These are phyloP conservation scores for Cordilura impudica DNA, from an alignment of 2,888 invertebrate species.

Conservation along the genomic window DNA sequence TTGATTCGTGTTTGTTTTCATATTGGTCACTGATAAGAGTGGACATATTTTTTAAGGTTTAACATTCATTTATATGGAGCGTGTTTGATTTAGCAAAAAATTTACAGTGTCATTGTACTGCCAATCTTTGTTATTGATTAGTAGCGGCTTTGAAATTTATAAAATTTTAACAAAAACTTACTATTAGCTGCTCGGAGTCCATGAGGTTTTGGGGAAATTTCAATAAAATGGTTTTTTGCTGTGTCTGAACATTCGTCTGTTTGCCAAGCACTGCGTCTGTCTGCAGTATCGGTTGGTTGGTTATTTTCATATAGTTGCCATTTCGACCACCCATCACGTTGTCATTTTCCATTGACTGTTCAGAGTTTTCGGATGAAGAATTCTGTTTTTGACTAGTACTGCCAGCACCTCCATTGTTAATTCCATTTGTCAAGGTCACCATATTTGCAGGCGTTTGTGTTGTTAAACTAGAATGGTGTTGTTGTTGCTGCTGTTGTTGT, in stretches of 20 bases:
- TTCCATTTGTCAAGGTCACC: conserved; percentile 54
- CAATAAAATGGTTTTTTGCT: conserved; percentile 76
- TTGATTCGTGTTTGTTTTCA: not conserved
- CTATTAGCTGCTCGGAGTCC: conserved; percentile 77
- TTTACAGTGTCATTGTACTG: not conserved
- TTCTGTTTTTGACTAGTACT: conserved; percentile 63
- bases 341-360: conserved; percentile 72
- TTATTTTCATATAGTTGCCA: conserved; percentile 72
- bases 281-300: conserved; percentile 64
- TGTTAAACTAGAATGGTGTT: conserved; percentile 42
- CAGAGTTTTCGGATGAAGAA: conserved; percentile 78
- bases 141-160: not conserved
- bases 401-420: conserved; percentile 36
- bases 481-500: conserved; percentile 57
- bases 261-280: conserved; percentile 3
- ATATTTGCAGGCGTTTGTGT: conserved; percentile 54
- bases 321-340: conserved; percentile 61
- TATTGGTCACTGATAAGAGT: not conserved
- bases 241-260: conserved; percentile 52
- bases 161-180: conserved; percentile 68
- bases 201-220: conserved; percentile 75
- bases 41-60: not conserved
- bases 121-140: not conserved
- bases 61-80: not conserved
- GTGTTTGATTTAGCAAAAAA: not conserved